A percentile compares a stretch with the other conserved stretches of the same genome.
phyloP scores from a whole-genome alignment of 1,140 invertebrate species.

The Orchesella cincta region DNA sequence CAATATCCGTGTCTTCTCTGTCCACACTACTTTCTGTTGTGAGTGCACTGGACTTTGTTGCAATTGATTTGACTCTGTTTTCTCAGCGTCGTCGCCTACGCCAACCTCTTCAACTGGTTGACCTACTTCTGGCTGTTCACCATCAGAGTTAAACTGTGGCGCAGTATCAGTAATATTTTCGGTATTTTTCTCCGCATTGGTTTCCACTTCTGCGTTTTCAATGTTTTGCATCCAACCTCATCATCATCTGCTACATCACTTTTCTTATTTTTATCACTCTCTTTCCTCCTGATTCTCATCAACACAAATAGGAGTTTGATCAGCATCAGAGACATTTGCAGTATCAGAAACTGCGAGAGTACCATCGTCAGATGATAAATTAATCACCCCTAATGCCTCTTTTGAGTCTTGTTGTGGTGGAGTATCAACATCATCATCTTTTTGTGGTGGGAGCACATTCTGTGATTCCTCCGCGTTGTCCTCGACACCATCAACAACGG shows the following conservation, averaged over 20 bases:
- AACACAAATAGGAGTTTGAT: background rate
- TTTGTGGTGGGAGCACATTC: background rate
- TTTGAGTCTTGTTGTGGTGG: background rate
- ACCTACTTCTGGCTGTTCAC: background rate
- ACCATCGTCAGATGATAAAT: background rate
- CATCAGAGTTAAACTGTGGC: too few relatives aligned
- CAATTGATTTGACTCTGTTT: background rate
- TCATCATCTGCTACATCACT: background rate
- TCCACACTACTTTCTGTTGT: slow-evolving; percentile 11
- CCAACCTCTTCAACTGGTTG: background rate
- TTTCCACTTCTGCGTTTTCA: background rate
- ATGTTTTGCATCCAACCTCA: background rate
- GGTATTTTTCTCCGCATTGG: slow-evolving; percentile 16
- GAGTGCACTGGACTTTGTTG: background rate
- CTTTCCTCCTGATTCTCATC: background rate
- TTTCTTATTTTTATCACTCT: background rate
- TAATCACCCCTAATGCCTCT: background rate
- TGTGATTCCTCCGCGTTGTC: background rate
- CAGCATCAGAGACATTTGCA: background rate
- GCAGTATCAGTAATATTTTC: background rate
- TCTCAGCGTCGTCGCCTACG: background rate
- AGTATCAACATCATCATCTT: too few relatives aligned
- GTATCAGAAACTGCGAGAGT: background rate
- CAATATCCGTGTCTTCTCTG: background rate
- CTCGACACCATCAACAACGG: background rate